Conservation (phyloP, 2,113 vertebrate species). For the Xiphophorus maculatus region DNA sequence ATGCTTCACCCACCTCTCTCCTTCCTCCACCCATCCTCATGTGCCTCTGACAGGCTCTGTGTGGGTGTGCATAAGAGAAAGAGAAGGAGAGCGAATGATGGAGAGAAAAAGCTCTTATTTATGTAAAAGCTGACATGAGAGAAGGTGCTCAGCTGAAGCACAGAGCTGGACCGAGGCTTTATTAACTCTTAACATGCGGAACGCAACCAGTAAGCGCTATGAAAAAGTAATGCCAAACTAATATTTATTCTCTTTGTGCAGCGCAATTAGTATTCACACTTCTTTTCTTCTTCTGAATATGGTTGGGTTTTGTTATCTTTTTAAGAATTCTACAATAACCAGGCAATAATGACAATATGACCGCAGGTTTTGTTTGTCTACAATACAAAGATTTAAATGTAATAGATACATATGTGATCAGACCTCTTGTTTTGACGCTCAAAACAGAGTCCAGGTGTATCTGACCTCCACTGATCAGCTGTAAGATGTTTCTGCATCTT, state of each 20-base stretch:
- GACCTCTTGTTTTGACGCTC: background rate
- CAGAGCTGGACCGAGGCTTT: slow-evolving; percentile 60
- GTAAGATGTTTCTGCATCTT: background rate
- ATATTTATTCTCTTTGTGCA: slow-evolving; percentile 12
- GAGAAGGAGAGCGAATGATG: slow-evolving; percentile 69
- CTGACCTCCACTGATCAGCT: background rate
- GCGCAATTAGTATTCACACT: too few relatives aligned
- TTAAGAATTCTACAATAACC: background rate
- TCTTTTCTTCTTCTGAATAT: background rate
- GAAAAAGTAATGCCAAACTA: background rate
- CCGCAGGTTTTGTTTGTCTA: background rate
- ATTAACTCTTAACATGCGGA: slow-evolving; percentile 63
- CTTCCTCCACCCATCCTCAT: slow-evolving; percentile 78
- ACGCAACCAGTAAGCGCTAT: slow-evolving; percentile 11
- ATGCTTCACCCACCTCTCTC: slow-evolving; percentile 80
- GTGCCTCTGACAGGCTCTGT: slow-evolving; percentile 82
- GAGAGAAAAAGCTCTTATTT: slow-evolving; percentile 80
- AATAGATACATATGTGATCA: background rate
- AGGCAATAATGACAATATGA: background rate
- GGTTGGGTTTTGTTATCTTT: background rate
- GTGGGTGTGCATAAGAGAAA: slow-evolving; percentile 81
- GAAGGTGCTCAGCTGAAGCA: slow-evolving; percentile 73
- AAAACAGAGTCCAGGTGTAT: background rate
- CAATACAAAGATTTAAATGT: background rate
- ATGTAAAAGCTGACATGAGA: slow-evolving; percentile 81